A percentile compares a stretch with the other conserved stretches of the same genome.
Evolutionary conservation across 1,140 invertebrate species (phyloP).

Genomic region (Charaxes varanes): DNA sequence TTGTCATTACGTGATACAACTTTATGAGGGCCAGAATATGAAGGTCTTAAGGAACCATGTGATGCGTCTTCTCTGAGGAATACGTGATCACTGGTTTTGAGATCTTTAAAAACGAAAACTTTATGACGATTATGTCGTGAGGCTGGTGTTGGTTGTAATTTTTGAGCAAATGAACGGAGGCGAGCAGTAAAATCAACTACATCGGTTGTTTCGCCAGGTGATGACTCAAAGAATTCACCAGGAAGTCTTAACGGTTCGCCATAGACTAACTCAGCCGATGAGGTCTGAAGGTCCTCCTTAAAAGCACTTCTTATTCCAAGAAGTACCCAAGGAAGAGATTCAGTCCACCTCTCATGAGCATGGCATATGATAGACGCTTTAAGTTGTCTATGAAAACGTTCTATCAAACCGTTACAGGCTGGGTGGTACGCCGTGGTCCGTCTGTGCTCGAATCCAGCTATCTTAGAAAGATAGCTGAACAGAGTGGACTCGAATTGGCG

Average conservation of each 20-base stretch:
- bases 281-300: slow-evolving; percentile 4
- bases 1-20: background rate
- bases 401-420: slow-evolving; percentile 5
- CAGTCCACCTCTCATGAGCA: slow-evolving; percentile 7
- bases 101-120: slow-evolving; percentile 16
- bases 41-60: slow-evolving; percentile 5
- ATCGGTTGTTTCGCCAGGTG: slow-evolving; percentile 4
- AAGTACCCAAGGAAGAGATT: slow-evolving; percentile 10
- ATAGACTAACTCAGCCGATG: slow-evolving; percentile 6
- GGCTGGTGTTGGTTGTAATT: slow-evolving; percentile 13
- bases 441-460: slow-evolving; percentile 6
- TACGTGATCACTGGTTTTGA: slow-evolving; percentile 10
- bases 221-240: slow-evolving; percentile 9
- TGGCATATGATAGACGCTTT: slow-evolving; percentile 16
- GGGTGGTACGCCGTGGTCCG: slow-evolving; percentile 13
- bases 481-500: slow-evolving; percentile 18
- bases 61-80: slow-evolving; percentile 13
- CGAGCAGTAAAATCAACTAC: slow-evolving; percentile 10
- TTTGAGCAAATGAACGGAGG: slow-evolving; percentile 4
- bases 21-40: slow-evolving; percentile 9
- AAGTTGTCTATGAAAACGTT: slow-evolving; percentile 11
- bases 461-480: slow-evolving; percentile 7
- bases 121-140: slow-evolving; percentile 14
- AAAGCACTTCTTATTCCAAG: slow-evolving; percentile 12
- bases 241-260: slow-evolving; percentile 3